Conservation (phyloP, 2,113 vertebrate genomes). For the Atractosteus spatula region DNA sequence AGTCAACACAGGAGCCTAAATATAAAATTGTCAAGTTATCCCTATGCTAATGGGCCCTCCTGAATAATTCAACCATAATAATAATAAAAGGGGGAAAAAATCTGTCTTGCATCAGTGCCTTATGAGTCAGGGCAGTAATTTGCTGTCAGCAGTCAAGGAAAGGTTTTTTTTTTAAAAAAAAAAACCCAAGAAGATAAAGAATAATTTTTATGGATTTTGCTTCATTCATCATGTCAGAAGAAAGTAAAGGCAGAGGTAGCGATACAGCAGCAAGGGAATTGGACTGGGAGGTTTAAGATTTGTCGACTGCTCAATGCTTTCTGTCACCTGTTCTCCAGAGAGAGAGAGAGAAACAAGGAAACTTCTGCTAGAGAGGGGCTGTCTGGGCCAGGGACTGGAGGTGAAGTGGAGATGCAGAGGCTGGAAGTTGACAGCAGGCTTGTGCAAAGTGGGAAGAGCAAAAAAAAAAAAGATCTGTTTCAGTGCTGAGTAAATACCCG, state of each 20-base stretch:
- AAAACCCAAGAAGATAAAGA: conserved; percentile 51
- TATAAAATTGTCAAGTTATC: conserved; percentile 70
- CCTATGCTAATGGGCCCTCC: conserved; percentile 68
- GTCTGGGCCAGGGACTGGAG: conserved; percentile 31
- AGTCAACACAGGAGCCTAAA: conserved; percentile 68
- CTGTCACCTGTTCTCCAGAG: conserved; percentile 46
- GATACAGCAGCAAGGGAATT: conserved; percentile 32
- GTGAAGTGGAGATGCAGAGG: conserved; percentile 37
- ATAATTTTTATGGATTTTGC: conserved; percentile 56
- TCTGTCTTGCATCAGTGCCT: conserved; percentile 58
- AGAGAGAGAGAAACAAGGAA: conserved; percentile 11
- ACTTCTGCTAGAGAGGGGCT: conserved; percentile 18
- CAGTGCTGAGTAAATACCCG: conserved; percentile 35
- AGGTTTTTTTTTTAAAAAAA: conserved; percentile 35
- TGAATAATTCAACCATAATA: conserved; percentile 81
- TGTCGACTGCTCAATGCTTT: conserved; percentile 31
- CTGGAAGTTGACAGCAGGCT: conserved; percentile 29
- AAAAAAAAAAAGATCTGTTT: neutral
- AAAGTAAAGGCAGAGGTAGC: conserved; percentile 26
- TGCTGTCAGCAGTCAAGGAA: conserved; percentile 59
- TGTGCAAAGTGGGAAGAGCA: conserved; percentile 28
- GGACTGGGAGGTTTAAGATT: conserved; percentile 37
- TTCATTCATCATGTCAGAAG: conserved; percentile 50
- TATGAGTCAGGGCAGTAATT: conserved; percentile 68
- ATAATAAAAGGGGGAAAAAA: conserved; percentile 63